Evolutionary conservation across 2,797 vertebrate species (phyloP).

Genomic region (Pseudocheirus occidentalis): DNA sequence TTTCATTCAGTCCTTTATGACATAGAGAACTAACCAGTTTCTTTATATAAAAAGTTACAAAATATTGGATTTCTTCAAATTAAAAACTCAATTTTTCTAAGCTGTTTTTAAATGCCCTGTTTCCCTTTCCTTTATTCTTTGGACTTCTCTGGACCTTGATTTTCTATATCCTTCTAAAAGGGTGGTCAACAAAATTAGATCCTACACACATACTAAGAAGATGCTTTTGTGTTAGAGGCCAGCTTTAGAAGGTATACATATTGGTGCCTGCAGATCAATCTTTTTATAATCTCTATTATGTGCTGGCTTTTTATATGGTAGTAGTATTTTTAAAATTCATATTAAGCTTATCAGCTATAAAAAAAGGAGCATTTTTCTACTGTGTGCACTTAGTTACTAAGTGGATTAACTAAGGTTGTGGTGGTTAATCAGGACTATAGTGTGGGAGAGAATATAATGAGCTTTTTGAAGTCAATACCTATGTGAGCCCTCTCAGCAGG

Average conservation of each 20-base stretch:
- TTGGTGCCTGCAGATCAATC: not conserved
- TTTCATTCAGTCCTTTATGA: not conserved
- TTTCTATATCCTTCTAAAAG: not conserved
- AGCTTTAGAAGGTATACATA: not conserved
- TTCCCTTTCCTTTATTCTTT: not conserved
- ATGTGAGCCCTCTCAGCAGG: not conserved
- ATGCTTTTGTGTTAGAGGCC: not conserved
- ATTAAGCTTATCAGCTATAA: not conserved
- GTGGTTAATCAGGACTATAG: not conserved
- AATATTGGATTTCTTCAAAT: not conserved
- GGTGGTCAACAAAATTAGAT: not conserved
- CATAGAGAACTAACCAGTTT: not conserved
- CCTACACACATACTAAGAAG: not conserved
- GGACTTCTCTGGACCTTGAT: not conserved
- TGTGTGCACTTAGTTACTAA: not conserved
- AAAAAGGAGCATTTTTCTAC: not conserved
- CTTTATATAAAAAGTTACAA: not conserved
- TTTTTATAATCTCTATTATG: not conserved
- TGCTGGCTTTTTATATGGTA: not conserved
- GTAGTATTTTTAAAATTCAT: not conserved
- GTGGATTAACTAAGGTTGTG: not conserved
- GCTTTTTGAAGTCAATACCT: not conserved
- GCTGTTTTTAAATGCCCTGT: not conserved
- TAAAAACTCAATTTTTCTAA: not conserved
- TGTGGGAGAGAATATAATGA: not conserved